Base-by-base conservation (phyloP, 2,113 vertebrate genomes). In the Rhagologus leucostigma region DNA sequence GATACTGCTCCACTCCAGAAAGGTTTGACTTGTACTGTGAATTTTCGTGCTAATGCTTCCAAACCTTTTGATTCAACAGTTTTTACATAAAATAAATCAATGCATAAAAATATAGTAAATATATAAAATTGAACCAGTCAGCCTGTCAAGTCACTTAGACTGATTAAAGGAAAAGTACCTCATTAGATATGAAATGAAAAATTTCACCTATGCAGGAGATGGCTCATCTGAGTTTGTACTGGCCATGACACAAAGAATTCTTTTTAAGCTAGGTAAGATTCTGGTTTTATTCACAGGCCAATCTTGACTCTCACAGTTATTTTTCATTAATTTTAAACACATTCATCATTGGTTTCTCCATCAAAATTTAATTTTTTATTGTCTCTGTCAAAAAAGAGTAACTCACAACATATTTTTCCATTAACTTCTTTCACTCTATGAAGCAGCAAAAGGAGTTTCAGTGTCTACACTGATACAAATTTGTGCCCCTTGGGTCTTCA, bases 151-250 rank as follows among this genome's bases (percentile, higher is more conserved):
- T 85, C 44, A 73, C 13, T 89, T 63, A 47, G 17, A 55, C 3
- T 57, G 24, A 77, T 59, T 59, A 80, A 76, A 65, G 35, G 37
- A 65, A 65, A 93, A 64, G 2, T 50, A 50, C 3, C 3, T 42
- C 69, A 49, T 50, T 50, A 93, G 18, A 50, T 59, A 86, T 22
- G 53, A 86, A 92, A 65, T 46, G 21, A 49, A 71, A 86, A 84
- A 42, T 21, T 83, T 47, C 62, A 30, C 32, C 33, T 60, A 10
- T 24, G 8, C 14, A 65, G 11, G 16, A 73, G 3, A 47, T 0
- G 0, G 5, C 3, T 59, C 11, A 59, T 20, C 23, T 7, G 6
- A 55, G 3, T 55, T 73, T 67, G 4, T 6, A 22, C 16, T 44
- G 35, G 1, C 6, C 47, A 74, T 37, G 11, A 57, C 6, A 16